Evolutionary conservation across 2,113 vertebrate genomes (phyloP).

Genomic region (Talpa occidentalis): DNA sequence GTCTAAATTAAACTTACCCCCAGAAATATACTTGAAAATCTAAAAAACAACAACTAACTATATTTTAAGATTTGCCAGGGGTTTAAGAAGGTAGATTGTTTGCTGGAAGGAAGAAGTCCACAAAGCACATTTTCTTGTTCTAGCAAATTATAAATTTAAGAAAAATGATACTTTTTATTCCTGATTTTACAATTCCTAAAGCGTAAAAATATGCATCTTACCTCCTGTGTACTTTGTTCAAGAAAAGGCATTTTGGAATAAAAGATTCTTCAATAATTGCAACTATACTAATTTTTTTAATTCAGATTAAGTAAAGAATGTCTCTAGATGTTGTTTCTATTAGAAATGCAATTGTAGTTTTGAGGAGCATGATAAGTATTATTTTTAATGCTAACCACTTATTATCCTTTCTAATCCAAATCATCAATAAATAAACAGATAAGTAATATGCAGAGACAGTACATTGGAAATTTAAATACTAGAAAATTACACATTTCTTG

Average conservation of each 20-base stretch:
- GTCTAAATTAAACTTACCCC: neutral
- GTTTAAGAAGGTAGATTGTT: neutral
- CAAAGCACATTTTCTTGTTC: neutral
- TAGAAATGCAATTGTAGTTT: conserved; percentile 55
- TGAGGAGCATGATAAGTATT: conserved; percentile 1
- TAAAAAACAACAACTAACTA: neutral
- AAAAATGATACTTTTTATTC: neutral
- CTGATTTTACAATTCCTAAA: conserved; percentile 19
- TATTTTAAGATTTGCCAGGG: neutral
- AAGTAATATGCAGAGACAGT: conserved; percentile 31
- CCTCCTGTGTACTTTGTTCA: neutral
- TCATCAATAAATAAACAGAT: conserved; percentile 59
- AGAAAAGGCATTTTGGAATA: conserved; percentile 36
- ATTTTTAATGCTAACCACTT: conserved; percentile 41
- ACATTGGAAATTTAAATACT: conserved; percentile 56
- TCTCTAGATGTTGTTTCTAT: neutral
- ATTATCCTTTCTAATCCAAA: conserved; percentile 51
- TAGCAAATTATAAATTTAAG: conserved; percentile 23
- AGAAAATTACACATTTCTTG: neutral
- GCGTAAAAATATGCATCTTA: neutral
- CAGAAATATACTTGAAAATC: neutral
- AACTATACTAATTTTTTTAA: conserved; percentile 48
- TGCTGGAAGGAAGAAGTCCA: neutral
- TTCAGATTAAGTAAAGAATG: conserved; percentile 30
- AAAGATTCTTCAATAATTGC: neutral